Base-by-base conservation (phyloP, 1,140 invertebrate species). In the Solenopsis invicta region DNA sequence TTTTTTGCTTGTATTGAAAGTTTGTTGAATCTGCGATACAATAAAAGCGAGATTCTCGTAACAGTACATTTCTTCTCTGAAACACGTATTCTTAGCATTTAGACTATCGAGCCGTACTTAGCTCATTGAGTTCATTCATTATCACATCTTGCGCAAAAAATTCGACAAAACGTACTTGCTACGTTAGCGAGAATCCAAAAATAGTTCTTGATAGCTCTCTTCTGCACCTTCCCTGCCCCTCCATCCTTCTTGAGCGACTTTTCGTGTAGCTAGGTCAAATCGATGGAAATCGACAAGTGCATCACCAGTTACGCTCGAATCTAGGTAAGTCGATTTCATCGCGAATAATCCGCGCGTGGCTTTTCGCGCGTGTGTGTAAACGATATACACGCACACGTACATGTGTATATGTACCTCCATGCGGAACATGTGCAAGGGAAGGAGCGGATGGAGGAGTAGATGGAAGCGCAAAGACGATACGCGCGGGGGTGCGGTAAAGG, bases 391-490 rank as follows among this genome's bases (percentile, higher is more conserved):
- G 56, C 21, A 21, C 21, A 21, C 85, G 13, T 4, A 18, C 34
- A 1, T 37, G n/a, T 21, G 13, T 29, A 6, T 50, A 74, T 74
- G 37, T 74, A 84, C 80, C 18, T 74, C 66, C 78, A 71, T 78
- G 87, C 88, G 86, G 85, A 62, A 67, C 54, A 88, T 41, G 41
- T 45, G 80, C 54, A 89, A 86, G 80, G 86, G 56, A 48, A 76
- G 67, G 90, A 87, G 80, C 78, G 85, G 77, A 87, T 71, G 67
- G 76, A 41, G 50, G 61, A 78, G 61, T 76, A 54, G 72, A 66
- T 52, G 50, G 74, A 71, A 80, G 84, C 62, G 62, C 76, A 50
- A 88, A 85, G 75, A 87, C 59, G 69, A 56, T 69, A 66, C 64
- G 71, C 69, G 66, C 56, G 50, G 87, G 54, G 34, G 84, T 29